Evolutionary conservation across 2,888 invertebrate species (phyloP).

Genomic region (Ernsta delagoae): DNA sequence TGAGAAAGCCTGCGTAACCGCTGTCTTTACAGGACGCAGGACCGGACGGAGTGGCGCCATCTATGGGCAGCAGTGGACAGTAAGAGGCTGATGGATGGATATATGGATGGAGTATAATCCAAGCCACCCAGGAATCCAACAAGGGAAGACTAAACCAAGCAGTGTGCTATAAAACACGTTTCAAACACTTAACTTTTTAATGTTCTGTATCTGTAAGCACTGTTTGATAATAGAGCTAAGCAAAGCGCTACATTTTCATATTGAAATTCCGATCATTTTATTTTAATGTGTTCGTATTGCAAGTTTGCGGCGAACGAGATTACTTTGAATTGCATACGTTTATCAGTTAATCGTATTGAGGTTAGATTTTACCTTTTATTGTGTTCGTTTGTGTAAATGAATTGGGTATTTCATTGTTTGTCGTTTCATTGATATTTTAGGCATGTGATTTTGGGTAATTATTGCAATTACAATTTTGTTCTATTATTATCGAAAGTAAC

Average conservation of each 20-base stretch:
- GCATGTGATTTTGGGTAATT: too few relatives aligned
- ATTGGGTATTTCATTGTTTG: constrained; percentile 1
- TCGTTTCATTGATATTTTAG: not conserved
- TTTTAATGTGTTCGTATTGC: constrained; percentile 32
- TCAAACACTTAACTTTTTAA: not conserved
- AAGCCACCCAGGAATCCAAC: too few relatives aligned
- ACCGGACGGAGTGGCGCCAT: too few relatives aligned
- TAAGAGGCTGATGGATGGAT: too few relatives aligned
- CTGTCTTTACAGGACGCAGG: too few relatives aligned
- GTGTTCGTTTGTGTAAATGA: constrained; percentile 17
- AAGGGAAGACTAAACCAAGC: too few relatives aligned
- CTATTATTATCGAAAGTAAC: too few relatives aligned
- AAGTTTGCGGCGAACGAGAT: constrained; percentile 34
- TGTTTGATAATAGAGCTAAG: constrained; percentile 5
- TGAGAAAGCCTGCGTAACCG: too few relatives aligned
- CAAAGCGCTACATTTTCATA: constrained; percentile 22
- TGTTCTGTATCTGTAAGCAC: not conserved
- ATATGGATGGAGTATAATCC: too few relatives aligned
- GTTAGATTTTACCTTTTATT: constrained; percentile 21
- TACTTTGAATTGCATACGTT: constrained; percentile 36
- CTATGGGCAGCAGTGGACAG: too few relatives aligned
- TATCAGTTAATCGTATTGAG: constrained; percentile 37
- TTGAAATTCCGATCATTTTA: constrained; percentile 29
- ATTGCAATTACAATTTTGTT: too few relatives aligned
- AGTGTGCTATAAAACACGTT: not conserved